These are phyloP conservation scores for Leptopilina boulardi DNA, from an alignment of 1,140 invertebrate species.

Conservation along the genomic window DNA sequence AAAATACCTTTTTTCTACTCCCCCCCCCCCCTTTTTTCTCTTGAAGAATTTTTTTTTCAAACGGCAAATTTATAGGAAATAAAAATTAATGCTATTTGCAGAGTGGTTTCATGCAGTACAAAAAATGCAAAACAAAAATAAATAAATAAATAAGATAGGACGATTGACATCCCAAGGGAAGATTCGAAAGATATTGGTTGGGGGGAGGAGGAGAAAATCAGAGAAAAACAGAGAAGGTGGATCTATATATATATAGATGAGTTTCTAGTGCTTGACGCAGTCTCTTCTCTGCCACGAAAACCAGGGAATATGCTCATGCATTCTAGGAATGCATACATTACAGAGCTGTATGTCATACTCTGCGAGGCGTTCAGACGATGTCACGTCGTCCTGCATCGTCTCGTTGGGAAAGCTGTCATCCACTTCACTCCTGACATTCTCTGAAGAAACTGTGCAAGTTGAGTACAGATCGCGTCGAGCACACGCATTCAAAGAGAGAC, in stretches of 20 bases:
- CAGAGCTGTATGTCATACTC: slow-evolving; percentile 23
- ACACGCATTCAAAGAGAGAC: not conserved
- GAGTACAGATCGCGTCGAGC: slow-evolving; percentile 3
- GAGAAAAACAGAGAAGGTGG: not conserved
- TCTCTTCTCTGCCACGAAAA: slow-evolving; percentile 25
- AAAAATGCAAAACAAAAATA: no score
- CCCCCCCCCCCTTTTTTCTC: no score
- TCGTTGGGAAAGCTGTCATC: slow-evolving; percentile 27
- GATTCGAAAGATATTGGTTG: not conserved
- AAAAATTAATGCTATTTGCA: no score
- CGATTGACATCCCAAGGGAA: not conserved
- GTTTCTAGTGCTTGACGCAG: slow-evolving; percentile 21
- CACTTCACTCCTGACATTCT: slow-evolving; percentile 20
- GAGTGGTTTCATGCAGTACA: not conserved
- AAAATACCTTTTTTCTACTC: no score
- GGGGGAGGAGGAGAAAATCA: not conserved
- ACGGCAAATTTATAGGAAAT: no score
- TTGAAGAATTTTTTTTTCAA: no score
- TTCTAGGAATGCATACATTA: slow-evolving; percentile 25
- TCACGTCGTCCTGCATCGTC: slow-evolving; percentile 27
- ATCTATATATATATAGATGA: no score
- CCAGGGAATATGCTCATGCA: slow-evolving; percentile 26
- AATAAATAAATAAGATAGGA: no score
- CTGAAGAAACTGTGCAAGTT: not conserved
- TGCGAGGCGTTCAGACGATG: slow-evolving; percentile 20